A percentile compares a stretch with the other conserved stretches of the same genome.
Evolutionary conservation across 2,888 invertebrate species (phyloP).

Genomic region (Perizoma affinitatum): DNA sequence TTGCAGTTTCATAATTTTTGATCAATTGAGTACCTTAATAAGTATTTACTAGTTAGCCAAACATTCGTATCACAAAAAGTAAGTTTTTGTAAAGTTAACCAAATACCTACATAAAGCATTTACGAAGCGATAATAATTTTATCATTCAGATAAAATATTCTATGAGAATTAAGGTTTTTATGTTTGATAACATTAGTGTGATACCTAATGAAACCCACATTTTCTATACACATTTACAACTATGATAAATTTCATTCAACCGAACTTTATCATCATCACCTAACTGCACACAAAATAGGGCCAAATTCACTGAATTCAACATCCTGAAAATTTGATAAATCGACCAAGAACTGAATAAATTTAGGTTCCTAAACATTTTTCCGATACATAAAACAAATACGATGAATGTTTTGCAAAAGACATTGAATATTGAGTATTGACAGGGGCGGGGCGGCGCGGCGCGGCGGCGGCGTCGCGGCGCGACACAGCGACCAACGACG

Average conservation of each 20-base stretch:
- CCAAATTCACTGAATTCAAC: too few species aligned
- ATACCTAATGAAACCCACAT: too few species aligned
- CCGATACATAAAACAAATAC: conserved; percentile 24
- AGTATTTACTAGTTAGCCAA: not conserved
- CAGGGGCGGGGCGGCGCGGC: conserved; percentile 9
- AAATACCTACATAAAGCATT: not conserved
- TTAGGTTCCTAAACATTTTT: conserved; percentile 6
- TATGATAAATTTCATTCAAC: too few species aligned
- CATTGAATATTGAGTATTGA: conserved; percentile 22
- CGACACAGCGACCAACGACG: conserved; percentile 8
- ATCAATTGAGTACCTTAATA: not conserved
- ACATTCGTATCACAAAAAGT: not conserved
- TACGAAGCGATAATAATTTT: conserved; percentile 1
- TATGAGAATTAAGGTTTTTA: conserved; percentile 1
- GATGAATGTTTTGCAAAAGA: conserved; percentile 22
- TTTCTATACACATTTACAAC: too few species aligned
- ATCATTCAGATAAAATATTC: not conserved
- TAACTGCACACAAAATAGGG: too few species aligned
- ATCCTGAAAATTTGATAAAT: not conserved
- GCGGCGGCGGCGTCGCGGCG: conserved; percentile 18
- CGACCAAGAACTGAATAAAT: conserved; percentile 11
- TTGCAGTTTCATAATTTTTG: too few species aligned
- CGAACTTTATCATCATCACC: too few species aligned
- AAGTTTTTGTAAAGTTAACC: not conserved
- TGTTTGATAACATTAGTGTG: too few species aligned